Base-by-base conservation (phyloP, 2,113 vertebrate species). In the Festucalex cinctus region DNA sequence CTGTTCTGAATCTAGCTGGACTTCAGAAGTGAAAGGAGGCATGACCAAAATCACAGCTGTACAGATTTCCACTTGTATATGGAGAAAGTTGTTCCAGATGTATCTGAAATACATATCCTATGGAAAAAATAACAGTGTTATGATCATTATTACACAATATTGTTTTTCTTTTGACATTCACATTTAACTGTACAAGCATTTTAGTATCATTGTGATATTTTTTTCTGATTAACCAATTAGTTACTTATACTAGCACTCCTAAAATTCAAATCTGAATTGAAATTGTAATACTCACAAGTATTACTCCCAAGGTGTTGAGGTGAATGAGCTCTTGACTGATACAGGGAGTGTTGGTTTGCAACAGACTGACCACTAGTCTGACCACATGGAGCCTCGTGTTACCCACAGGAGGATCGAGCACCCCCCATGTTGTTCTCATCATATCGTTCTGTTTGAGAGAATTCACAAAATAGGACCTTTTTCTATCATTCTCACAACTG, bases 81-180 rank as follows among this genome's bases (percentile, higher is more conserved):
- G 96, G 75, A 98, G 91, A 79, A 99, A 98, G 79, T 98, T 99
- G 89, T 99, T 99, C 97, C 97, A 99, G 0, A 97, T 95, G 73
- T 99, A 99, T 83, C 94, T 98, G 88, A 99, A 99, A 92, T 98
- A 99, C 96, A 98, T 98, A 78, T 98, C 96, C 97, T 99, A 83
- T 57, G 2, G 28, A 32, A 32, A 65, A 41, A 62, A 12, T 20
- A 28, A 58, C 35, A 62, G 9, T 39, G 32, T 22, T 24, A n/a
- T n/a, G n/a, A n/a, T 39, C 16, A 9, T 57, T 57, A 57, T 17
- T 32, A 57, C 13, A 26, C 24, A 57, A 24, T 46, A 46, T 22
- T 51, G n/a, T 24, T 54, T 24, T 24, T 54, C n/a, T 24, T 12
- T 24, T 10, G 49, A 22, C n/a, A 22, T 10, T 2, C 22, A 53